Conservation (phyloP, 2,797 vertebrate genomes). For the Dendrocincla fuliginosa region DNA sequence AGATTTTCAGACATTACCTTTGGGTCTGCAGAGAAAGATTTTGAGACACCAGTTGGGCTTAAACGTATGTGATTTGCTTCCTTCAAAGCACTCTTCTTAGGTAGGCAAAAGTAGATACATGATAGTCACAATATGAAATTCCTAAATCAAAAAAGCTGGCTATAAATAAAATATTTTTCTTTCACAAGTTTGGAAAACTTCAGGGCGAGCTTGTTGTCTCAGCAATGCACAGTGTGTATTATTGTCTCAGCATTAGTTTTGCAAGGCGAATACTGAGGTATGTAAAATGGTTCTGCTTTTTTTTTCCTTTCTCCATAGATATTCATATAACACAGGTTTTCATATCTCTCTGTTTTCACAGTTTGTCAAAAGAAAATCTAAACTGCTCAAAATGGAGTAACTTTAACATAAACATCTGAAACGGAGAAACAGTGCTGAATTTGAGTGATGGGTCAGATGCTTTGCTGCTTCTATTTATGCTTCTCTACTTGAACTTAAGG, state of each 20-base stretch:
- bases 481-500: neutral
- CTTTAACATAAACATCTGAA: neutral
- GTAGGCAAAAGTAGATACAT: neutral
- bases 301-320: neutral
- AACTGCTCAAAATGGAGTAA: neutral
- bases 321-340: neutral
- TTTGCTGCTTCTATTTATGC: conserved; percentile 1
- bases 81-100: neutral
- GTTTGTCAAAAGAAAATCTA: neutral
- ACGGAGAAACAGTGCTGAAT: neutral
- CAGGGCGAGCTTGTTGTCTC: neutral
- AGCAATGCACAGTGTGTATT: neutral
- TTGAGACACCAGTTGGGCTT: neutral
- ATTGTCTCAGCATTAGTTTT: neutral
- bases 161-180: neutral
- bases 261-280: neutral
- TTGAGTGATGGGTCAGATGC: neutral
- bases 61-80: neutral
- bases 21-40: neutral
- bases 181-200: neutral
- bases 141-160: neutral
- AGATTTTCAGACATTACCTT: neutral
- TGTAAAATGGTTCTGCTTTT: neutral
- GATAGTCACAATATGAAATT: neutral
- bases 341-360: neutral